Evolutionary conservation across 2,888 invertebrate species (phyloP).

Genomic region (Rotaria socialis): DNA sequence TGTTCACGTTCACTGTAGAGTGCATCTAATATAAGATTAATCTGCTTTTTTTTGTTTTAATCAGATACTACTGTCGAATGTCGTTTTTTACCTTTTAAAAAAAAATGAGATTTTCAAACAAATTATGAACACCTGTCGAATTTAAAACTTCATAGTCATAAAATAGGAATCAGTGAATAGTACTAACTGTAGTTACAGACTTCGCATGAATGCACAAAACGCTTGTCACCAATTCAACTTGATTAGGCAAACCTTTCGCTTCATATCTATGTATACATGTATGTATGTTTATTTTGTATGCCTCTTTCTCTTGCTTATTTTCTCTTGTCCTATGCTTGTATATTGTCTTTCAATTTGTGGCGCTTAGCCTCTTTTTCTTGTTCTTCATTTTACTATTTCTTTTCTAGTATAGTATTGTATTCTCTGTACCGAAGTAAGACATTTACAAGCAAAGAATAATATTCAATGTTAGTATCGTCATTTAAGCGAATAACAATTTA

Average conservation of each 20-base stretch:
- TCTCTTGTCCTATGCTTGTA: neutral
- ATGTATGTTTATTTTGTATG: neutral
- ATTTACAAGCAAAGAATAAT: neutral
- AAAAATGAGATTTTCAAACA: neutral
- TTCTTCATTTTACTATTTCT: neutral
- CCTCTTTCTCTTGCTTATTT: neutral
- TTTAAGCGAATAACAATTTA: neutral
- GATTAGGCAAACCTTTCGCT: neutral
- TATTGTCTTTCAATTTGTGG: constrained; percentile 1
- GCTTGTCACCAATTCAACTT: neutral
- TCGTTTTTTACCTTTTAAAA: neutral
- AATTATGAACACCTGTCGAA: neutral
- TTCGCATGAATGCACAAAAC: neutral
- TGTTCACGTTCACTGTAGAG: neutral
- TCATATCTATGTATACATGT: neutral
- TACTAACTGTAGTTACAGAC: neutral
- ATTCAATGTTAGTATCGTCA: neutral
- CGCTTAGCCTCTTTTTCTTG: neutral
- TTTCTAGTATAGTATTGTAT: neutral
- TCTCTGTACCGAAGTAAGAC: neutral
- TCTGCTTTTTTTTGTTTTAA: neutral
- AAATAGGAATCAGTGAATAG: neutral
- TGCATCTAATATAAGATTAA: neutral
- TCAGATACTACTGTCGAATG: neutral
- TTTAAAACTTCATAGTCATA: neutral